phyloP scores from a whole-genome alignment of 2,113 vertebrate genomes.

The Mormoops blainvillei region DNA sequence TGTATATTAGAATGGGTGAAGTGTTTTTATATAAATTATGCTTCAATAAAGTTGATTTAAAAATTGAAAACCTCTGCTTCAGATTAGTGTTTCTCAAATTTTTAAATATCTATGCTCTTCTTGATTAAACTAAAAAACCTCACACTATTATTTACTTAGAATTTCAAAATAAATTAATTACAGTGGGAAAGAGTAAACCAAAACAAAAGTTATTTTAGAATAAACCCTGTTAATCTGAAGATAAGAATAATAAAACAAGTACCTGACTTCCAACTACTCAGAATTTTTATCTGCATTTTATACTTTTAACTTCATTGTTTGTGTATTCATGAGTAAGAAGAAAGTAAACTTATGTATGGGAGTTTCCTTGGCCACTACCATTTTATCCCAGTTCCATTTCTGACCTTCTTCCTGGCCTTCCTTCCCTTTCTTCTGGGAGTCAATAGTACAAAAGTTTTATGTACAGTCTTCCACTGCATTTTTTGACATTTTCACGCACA shows the following conservation, averaged over 20 bases:
- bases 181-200: background rate
- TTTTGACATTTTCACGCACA: background rate
- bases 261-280: background rate
- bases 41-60: background rate
- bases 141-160: background rate
- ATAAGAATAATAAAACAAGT: background rate
- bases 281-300: background rate
- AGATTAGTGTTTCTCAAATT: background rate
- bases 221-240: background rate
- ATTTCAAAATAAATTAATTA: background rate
- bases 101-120: background rate
- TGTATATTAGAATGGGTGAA: background rate
- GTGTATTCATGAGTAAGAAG: background rate
- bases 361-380: background rate
- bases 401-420: background rate
- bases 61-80: background rate
- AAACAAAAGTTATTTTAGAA: background rate
- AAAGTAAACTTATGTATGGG: background rate
- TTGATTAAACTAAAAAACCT: background rate
- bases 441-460: background rate
- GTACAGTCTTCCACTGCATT: background rate
- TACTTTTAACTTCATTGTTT: background rate
- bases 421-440: background rate
- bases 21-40: background rate
- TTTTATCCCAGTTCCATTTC: background rate